phyloP scores from a whole-genome alignment of 2,888 invertebrate genomes.

The Phyllotreta striolata region DNA sequence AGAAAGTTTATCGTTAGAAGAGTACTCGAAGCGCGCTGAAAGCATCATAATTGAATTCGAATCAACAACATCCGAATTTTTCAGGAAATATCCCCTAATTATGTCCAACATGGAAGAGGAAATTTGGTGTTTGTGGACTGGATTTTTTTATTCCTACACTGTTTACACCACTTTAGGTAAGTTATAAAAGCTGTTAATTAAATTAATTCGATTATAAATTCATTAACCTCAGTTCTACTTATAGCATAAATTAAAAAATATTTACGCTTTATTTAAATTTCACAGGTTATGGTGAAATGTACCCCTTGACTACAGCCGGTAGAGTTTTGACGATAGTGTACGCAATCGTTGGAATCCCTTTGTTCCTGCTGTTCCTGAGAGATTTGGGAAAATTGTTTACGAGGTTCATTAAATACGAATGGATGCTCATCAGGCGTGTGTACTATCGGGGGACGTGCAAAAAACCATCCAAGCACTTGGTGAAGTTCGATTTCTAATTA shows the following conservation, averaged over 20 bases:
- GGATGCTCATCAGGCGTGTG: slow-evolving; percentile 83
- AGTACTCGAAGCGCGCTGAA: not conserved
- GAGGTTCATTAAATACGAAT: slow-evolving; percentile 85
- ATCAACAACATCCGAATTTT: not conserved
- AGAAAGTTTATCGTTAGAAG: not conserved
- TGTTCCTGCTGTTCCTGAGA: slow-evolving; percentile 91
- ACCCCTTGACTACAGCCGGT: slow-evolving; percentile 87
- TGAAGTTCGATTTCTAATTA: too few species aligned
- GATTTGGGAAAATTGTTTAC: slow-evolving; percentile 96
- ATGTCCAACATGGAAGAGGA: not conserved
- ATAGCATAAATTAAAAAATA: not conserved
- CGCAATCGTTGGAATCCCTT: slow-evolving; percentile 93
- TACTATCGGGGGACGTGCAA: slow-evolving; percentile 86
- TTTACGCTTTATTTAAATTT: slow-evolving; percentile 48
- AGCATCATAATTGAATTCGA: not conserved
- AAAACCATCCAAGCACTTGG: slow-evolving; percentile 15
- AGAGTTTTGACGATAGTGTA: slow-evolving; percentile 90
- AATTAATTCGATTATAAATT: not conserved
- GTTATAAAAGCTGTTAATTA: too few species aligned
- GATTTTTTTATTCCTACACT: slow-evolving; percentile 10
- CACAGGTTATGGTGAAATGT: slow-evolving; percentile 97
- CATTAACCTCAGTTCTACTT: not conserved
- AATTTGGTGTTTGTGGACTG: not conserved
- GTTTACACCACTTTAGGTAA: slow-evolving; percentile 10
- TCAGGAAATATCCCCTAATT: not conserved